Base-by-base conservation (phyloP, 1,140 invertebrate genomes). In the Oreohelix idahoensis region DNA sequence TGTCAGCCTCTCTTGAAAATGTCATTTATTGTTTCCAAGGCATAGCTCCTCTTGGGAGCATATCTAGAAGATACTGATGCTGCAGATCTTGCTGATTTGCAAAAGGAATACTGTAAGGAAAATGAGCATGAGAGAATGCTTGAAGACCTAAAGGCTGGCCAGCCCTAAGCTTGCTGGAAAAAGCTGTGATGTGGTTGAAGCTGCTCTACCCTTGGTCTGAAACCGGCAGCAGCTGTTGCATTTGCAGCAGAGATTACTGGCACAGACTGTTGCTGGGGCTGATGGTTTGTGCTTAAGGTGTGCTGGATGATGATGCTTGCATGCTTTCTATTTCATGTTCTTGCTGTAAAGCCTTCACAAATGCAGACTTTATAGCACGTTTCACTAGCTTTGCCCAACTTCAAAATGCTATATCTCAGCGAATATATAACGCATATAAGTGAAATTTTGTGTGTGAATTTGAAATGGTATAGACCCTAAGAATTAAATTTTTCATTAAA, bases 301-400 rank as follows among this genome's bases (percentile, higher is more conserved):
- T 77, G 74, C 20, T 83, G 75, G 83, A 63, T 17, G 81, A 75
- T 20, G 81, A 81, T 26, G 89, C 85, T 83, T 89, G 88, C 88
- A 90, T 88, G 38, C 97, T 95, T 91, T 99, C 98, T 87, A 99
- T 98, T 94, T 99, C 98, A 93, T 99, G 97, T 92, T 99, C 98
- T 92, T 99, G 97, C 91, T 99, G 97, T 35, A 98, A 93, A 39
- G 98, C 98, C 93, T 99, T 99, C 0, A 98, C 97, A 92, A 99
- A 99, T 49, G 98, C n/a, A n/a, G n/a, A n/a, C n/a, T n/a, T n/a
- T n/a, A n/a, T n/a, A n/a, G n/a, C n/a, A n/a, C n/a, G n/a, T n/a
- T n/a, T n/a, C n/a, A n/a, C n/a, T n/a, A n/a, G n/a, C n/a, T n/a
- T n/a, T n/a, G n/a, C n/a, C n/a, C n/a, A n/a, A n/a, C n/a, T n/a